Conservation (phyloP, 1,140 invertebrate species). For the Plectus sambesii region DNA sequence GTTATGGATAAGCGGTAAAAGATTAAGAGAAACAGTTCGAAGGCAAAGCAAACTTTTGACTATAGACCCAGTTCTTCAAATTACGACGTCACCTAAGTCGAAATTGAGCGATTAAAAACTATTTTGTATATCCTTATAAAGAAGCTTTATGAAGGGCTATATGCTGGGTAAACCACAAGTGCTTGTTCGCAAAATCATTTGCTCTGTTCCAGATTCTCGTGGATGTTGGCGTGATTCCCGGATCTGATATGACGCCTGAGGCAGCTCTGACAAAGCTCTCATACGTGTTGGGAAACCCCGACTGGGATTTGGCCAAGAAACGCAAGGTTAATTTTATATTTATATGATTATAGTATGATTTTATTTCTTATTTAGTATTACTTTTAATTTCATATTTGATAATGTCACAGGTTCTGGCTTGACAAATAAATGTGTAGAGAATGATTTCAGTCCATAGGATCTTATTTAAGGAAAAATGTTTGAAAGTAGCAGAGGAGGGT, state of each 20-base stretch:
- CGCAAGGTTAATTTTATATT: constrained; percentile 30
- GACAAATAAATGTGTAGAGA: no score
- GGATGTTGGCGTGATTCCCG: constrained; percentile 66
- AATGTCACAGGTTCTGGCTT: no score
- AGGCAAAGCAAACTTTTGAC: constrained; percentile 1
- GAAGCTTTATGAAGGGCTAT: no score
- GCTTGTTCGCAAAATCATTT: constrained; percentile 7
- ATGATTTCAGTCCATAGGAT: no score
- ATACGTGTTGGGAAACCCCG: constrained; percentile 73
- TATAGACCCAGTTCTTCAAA: no score
- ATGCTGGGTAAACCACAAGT: not conserved
- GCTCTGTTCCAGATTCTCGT: constrained; percentile 47
- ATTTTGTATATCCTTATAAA: no score
- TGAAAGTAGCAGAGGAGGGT: no score
- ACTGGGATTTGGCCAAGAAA: constrained; percentile 64
- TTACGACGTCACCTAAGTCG: no score
- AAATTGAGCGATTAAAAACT: no score
- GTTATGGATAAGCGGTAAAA: no score
- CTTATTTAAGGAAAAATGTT: no score
- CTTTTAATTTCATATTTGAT: no score
- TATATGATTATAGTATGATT: not conserved
- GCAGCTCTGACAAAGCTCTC: constrained; percentile 79
- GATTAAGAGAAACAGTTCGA: constrained; percentile 13
- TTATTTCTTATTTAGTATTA: not conserved
- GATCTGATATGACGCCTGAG: constrained; percentile 87